A percentile compares a stretch with the other conserved stretches of the same genome.
Evolutionary conservation across 1,140 invertebrate species (phyloP).

Genomic region (Vanessa tameamea): DNA sequence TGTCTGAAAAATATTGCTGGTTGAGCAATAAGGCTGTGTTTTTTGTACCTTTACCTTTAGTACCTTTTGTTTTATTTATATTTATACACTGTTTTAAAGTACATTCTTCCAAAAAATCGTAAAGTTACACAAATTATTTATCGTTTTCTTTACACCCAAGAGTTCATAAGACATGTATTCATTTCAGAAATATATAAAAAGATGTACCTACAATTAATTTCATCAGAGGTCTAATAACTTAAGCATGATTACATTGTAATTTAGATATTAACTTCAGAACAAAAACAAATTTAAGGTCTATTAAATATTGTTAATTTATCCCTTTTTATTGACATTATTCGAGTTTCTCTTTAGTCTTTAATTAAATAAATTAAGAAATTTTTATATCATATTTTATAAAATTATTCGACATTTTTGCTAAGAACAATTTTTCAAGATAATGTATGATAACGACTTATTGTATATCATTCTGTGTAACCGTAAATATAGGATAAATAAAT

Average conservation of each 20-base stretch:
- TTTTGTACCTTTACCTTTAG: too few species aligned
- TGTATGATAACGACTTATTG: too few species aligned
- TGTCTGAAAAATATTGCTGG: too few species aligned
- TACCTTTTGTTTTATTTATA: too few species aligned
- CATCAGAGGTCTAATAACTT: background rate
- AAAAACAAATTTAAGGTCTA: background rate
- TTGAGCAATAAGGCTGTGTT: too few species aligned
- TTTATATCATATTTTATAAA: background rate
- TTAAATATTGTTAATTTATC: slow-evolving; percentile 2
- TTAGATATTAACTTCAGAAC: background rate
- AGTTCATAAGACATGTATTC: background rate
- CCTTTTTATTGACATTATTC: background rate
- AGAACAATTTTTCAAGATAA: too few species aligned
- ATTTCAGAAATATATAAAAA: background rate
- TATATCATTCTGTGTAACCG: too few species aligned
- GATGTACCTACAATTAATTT: background rate
- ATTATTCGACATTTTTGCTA: background rate
- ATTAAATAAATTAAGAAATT: background rate
- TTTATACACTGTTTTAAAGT: too few species aligned
- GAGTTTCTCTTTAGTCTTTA: background rate
- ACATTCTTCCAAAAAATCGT: too few species aligned
- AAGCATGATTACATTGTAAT: background rate
- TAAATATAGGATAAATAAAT: too few species aligned
- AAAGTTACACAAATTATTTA: background rate
- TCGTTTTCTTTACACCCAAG: background rate